Conservation (phyloP, 2,113 vertebrate genomes). For the Bagarius yarrelli region DNA sequence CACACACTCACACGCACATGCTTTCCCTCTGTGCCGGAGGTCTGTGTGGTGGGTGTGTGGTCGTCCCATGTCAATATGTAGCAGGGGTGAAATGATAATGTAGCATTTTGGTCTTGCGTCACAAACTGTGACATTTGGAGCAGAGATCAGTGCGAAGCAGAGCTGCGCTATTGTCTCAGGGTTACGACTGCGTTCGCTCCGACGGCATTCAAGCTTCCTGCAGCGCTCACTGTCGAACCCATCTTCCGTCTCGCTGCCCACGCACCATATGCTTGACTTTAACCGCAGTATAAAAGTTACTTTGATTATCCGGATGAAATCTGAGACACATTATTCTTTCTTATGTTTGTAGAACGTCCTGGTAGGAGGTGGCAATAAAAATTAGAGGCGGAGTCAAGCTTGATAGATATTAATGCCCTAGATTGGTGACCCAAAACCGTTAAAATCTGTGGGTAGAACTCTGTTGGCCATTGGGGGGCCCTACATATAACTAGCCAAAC, state of each 20-base stretch:
- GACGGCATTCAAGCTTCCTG: neutral
- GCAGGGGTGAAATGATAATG: conserved; percentile 33
- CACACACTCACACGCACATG: neutral
- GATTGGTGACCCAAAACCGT: too few species aligned
- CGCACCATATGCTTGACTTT: conserved; percentile 13
- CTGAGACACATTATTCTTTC: neutral
- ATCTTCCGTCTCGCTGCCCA: neutral
- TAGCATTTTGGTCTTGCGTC: conserved; percentile 14
- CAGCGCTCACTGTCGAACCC: neutral
- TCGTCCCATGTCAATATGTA: neutral
- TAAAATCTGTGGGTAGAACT: too few species aligned
- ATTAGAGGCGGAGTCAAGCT: neutral
- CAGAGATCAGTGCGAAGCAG: neutral
- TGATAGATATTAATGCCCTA: neutral
- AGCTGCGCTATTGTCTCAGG: conserved; percentile 9
- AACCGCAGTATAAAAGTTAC: neutral
- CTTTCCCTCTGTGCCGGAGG: neutral
- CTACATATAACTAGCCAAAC: too few species aligned
- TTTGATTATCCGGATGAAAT: neutral
- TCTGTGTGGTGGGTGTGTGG: conserved; percentile 6
- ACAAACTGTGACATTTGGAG: neutral
- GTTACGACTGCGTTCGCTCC: neutral
- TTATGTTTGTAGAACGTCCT: neutral
- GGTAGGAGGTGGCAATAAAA: neutral
- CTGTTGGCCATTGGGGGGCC: too few species aligned